Base-by-base conservation (phyloP, 2,797 vertebrate genomes). In the Phrynocephalus vlangalii region DNA sequence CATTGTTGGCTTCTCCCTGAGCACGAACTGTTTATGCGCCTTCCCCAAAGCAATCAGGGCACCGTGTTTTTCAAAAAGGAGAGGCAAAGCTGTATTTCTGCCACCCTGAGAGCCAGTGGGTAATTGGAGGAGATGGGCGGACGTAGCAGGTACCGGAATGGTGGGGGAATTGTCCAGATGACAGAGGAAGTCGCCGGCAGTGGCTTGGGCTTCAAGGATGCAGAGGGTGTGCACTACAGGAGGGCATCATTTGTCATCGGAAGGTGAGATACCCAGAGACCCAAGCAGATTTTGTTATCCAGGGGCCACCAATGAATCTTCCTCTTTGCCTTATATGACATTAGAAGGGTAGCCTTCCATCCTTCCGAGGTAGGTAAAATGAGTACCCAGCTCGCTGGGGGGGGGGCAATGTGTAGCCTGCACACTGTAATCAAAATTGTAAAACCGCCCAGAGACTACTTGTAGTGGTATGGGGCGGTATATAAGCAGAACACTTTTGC, bases 31-130 rank as follows among this genome's bases (percentile, higher is more conserved):
- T 80, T 79, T 11, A 11, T 78, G 85, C 16, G 3, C 80, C 88
- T 91, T 68, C 87, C 92, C 86, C 87, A 88, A 90, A 92, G 89
- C 84, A 83, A 88, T 89, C 87, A 82, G 6, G 84, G 79, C 48
- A 0, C 1, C n/a, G 73, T 11, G 30, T 50, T 63, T 60, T 63
- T 82, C 80, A 88, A 92, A 78, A 84, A 38, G 89, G 75, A 73
- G 22, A 73, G 73, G 63, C 60, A 84, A 75, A 3, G 3, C 87
- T 38, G 2, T 92, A 94, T 94, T 93, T 94, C 91, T 92, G 84
- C 78, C 91, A 84, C 0, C 0, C n/a, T 5, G 16, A 77, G 82
- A 67, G 76, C 87, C 89, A 92, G 67, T 60, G 13, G 60, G 60
- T 8, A 44, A 20, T 3, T 24, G 30, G 33, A 79, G 60, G 13